Percentiles rank a stretch among this genome's conserved stretches.
These are phyloP conservation scores for Epizoanthus scotinus DNA, from an alignment of 92 coral and sea anemone genomes.

Conservation along the genomic window DNA sequence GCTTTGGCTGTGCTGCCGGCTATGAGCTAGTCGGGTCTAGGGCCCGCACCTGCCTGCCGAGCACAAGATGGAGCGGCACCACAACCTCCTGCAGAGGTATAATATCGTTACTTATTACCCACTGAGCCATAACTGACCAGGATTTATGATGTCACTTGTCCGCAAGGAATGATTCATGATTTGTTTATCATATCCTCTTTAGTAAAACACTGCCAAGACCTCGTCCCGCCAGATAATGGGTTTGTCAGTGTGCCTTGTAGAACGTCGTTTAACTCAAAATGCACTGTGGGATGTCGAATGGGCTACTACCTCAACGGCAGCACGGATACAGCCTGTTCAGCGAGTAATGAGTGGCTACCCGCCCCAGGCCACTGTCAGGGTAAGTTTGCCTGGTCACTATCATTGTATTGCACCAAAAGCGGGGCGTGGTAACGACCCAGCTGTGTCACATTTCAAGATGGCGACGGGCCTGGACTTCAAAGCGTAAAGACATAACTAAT, in stretches of 20 bases:
- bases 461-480: too few relatives aligned
- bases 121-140: not conserved
- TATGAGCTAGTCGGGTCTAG: constrained; percentile 70
- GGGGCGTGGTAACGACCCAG: too few relatives aligned
- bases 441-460: too few relatives aligned
- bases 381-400: not conserved
- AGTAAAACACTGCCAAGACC: constrained; percentile 58
- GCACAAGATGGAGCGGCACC: constrained; percentile 66
- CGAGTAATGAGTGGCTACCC: constrained; percentile 59
- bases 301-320: constrained; percentile 63
- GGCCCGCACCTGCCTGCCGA: constrained; percentile 52
- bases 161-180: not conserved
- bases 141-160: not conserved
- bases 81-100: constrained; percentile 60
- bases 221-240: constrained; percentile 67
- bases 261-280: constrained; percentile 60
- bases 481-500: too few relatives aligned
- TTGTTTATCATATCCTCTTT: not conserved
- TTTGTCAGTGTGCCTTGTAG: constrained; percentile 68
- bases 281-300: constrained; percentile 58
- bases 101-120: not conserved
- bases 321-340: constrained; percentile 52
- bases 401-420: too few relatives aligned
- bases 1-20: constrained; percentile 65
- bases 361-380: constrained; percentile 55